Evolutionary conservation across 2,113 vertebrate genomes (phyloP), one percentile per base, ranked within the genome.

Genomic region (Haemorhous mexicanus): DNA sequence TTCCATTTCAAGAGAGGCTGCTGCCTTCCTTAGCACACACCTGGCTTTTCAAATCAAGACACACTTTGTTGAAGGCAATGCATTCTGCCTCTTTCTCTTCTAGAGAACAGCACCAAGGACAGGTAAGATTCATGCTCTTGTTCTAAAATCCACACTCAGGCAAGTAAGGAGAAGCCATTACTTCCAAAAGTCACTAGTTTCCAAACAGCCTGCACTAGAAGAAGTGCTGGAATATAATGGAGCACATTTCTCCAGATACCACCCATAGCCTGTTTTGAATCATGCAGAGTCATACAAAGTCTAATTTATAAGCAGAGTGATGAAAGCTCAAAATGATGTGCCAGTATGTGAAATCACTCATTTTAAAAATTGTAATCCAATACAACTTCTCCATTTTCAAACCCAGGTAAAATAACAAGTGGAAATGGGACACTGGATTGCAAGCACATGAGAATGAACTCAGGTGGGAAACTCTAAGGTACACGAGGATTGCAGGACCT

Each of bases 191-290:
- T 63, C 64, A 43, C 49, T 10, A 28, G 9, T 39, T 73, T 75
- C 63, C 70, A 28, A 89, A 41, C 6, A 82, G 52, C 37, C 41
- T 68, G 41, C 11, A 16, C 50, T 22, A 49, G 47, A 41, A 50
- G 39, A 3, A 63, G 32, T 1, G 7, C n/a, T 67, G 61, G 50
- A 58, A 62, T n/a, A 35, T 0, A 1, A 55, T 2, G 12, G 44
- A 70, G 12, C 26, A 53, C 0, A 0, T 28, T 56, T 24, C 77
- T 66, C 43, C 58, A 79, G 55, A 39, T 3, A 77, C 16, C 33
- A 43, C 4, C 30, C 23, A 2, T 3, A 56, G 17, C 14, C 11
- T 0, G 0, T 14, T 74, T 2, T 0, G 3, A 67, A 32, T 37
- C 56, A 49, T 1, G 7, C 21, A 73, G n/a, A 50, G 37, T 66